Conservation (phyloP, 2,113 vertebrate genomes). For the Paradisaea rubra region DNA sequence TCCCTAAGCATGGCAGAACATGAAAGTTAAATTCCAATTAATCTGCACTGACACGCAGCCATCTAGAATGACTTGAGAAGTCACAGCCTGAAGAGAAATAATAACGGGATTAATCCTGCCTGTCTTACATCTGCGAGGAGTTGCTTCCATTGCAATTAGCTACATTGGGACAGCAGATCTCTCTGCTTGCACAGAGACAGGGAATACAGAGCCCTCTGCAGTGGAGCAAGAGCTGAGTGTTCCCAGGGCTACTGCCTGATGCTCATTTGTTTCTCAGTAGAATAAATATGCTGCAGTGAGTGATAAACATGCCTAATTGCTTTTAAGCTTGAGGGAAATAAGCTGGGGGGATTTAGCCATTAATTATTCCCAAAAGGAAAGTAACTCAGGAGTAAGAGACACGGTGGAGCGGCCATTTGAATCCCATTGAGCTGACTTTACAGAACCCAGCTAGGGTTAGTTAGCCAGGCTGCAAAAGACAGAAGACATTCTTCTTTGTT, state of each 20-base stretch:
- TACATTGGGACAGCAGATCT: not conserved
- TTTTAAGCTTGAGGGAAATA: not conserved
- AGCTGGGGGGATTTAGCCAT: not conserved
- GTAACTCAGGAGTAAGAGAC: not conserved
- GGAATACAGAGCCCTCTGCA: not conserved
- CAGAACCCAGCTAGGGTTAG: not conserved
- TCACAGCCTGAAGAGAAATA: not conserved
- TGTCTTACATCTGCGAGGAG: not conserved
- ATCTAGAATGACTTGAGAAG: not conserved
- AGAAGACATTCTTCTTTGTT: not conserved
- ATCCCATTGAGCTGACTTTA: not conserved
- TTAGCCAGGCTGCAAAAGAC: not conserved
- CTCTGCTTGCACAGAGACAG: not conserved
- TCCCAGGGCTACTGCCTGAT: not conserved
- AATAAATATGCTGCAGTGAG: not conserved
- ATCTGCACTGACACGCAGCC: constrained; percentile 2
- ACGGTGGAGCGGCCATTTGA: not conserved
- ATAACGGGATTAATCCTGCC: constrained; percentile 8
- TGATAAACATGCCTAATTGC: not conserved
- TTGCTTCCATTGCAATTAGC: not conserved
- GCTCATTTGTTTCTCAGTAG: not conserved
- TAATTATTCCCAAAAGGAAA: not conserved
- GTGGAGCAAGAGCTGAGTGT: not conserved
- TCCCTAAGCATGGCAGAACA: constrained; percentile 45
- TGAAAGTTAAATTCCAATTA: constrained; percentile 40